These are phyloP conservation scores for Enteromius fasciolatus DNA, from an alignment of 2,797 vertebrate genomes.

Conservation along the genomic window DNA sequence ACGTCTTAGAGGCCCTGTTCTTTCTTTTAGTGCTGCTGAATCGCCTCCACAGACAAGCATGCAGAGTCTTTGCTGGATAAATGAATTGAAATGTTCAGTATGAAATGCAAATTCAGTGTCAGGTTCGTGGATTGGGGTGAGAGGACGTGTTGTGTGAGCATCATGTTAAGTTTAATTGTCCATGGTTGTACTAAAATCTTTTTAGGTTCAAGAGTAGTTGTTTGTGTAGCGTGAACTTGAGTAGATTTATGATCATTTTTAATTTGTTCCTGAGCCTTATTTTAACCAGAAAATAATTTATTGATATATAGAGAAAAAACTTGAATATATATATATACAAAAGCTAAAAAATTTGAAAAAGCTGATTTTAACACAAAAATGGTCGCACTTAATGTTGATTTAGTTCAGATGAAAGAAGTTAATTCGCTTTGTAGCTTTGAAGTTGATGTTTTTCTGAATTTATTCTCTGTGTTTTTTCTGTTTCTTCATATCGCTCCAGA, in stretches of 20 bases:
- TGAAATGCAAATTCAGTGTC: neutral
- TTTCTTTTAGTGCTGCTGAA: slow-evolving; percentile 1
- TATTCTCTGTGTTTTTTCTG: neutral
- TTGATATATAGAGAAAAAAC: neutral
- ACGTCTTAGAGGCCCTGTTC: slow-evolving; percentile 24
- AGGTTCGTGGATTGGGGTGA: neutral
- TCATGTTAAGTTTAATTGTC: slow-evolving; percentile 22
- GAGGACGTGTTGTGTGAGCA: neutral
- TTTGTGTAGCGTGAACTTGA: slow-evolving; percentile 17
- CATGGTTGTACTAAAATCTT: slow-evolving; percentile 8
- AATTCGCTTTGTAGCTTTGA: neutral
- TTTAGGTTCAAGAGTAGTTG: slow-evolving; percentile 22
- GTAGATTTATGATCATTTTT: neutral
- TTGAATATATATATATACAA: neutral
- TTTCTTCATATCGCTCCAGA: neutral
- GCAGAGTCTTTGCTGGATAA: neutral
- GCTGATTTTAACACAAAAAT: neutral
- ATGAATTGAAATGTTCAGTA: neutral
- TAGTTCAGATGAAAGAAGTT: neutral
- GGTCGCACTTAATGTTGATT: neutral
- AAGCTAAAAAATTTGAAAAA: neutral
- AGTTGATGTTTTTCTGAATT: neutral
- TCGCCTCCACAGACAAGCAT: neutral
- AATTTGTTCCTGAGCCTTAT: neutral
- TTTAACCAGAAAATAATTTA: neutral